A percentile compares a stretch with the other conserved stretches of the same genome.
Evolutionary conservation across 2,113 vertebrate species (phyloP).

Genomic region (Ammodytes dubius): DNA sequence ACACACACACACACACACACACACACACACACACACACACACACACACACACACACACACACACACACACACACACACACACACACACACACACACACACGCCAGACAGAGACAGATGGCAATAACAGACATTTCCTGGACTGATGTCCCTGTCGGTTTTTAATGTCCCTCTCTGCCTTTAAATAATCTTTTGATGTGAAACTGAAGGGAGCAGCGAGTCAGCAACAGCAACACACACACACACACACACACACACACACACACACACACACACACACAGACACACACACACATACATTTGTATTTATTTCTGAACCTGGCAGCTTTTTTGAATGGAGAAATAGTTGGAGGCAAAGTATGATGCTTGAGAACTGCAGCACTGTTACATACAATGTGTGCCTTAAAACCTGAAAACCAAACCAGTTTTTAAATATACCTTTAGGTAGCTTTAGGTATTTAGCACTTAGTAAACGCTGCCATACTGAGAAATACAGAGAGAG

Average conservation of each 20-base stretch:
- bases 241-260: no score
- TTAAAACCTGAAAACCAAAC: neutral
- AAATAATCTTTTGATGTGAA: constrained; percentile 51
- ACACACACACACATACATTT: neutral
- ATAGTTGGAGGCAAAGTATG: neutral
- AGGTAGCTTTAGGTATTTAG: no score
- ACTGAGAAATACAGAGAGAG: no score
- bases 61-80: no score
- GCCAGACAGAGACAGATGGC: constrained; percentile 55
- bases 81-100: no score
- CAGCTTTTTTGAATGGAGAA: neutral
- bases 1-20: no score
- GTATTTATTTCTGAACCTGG: constrained; percentile 3
- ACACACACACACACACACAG: no score
- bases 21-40: no score
- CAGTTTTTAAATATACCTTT: no score
- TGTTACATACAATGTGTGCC: neutral
- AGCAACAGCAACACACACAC: constrained; percentile 24
- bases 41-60: neutral
- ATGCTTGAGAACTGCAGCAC: neutral
- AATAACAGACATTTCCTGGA: constrained; percentile 35
- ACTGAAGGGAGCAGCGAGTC: constrained; percentile 50
- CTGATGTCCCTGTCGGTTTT: constrained; percentile 14
- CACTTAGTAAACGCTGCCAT: no score
- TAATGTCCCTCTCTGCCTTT: constrained; percentile 39